Evolutionary conservation across 2,797 vertebrate genomes (phyloP).

Genomic region (Mus spretus): DNA sequence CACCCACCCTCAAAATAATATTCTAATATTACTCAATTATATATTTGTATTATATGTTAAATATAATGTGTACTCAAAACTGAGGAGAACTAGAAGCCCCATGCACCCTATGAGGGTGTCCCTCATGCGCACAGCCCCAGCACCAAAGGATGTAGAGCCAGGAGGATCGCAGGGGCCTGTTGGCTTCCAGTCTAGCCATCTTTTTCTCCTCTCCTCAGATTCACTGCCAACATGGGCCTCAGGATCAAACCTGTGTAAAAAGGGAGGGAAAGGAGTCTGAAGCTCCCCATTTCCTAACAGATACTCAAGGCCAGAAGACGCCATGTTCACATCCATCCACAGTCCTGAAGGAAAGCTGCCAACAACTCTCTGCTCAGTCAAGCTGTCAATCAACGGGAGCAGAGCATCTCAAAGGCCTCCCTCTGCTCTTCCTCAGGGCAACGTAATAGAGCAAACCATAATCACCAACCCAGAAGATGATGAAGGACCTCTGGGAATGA

Average conservation of each 20-base stretch:
- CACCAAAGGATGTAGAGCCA: not conserved
- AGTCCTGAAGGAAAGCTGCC: not conserved
- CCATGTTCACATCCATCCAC: not conserved
- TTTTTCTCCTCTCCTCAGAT: too few relatives aligned
- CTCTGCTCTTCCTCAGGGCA: not conserved
- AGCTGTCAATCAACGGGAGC: not conserved
- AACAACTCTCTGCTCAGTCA: not conserved
- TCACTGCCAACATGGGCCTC: not conserved
- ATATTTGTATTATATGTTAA: not conserved
- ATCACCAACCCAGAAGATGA: not conserved
- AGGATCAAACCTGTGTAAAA: not conserved
- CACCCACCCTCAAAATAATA: not conserved
- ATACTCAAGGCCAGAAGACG: not conserved
- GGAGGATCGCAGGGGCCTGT: too few relatives aligned
- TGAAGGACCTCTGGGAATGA: not conserved
- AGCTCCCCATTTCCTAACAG: not conserved
- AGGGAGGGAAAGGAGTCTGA: too few relatives aligned
- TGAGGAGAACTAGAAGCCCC: not conserved
- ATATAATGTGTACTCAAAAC: not conserved
- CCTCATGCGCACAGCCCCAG: not conserved
- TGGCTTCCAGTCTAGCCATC: not conserved
- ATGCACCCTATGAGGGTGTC: not conserved
- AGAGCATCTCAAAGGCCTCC: not conserved
- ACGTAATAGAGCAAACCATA: not conserved
- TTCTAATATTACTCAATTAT: not conserved